A percentile compares a stretch with the other conserved stretches of the same genome.
Conservation (phyloP, 2,113 vertebrate genomes). For the Eublepharis macularius region DNA sequence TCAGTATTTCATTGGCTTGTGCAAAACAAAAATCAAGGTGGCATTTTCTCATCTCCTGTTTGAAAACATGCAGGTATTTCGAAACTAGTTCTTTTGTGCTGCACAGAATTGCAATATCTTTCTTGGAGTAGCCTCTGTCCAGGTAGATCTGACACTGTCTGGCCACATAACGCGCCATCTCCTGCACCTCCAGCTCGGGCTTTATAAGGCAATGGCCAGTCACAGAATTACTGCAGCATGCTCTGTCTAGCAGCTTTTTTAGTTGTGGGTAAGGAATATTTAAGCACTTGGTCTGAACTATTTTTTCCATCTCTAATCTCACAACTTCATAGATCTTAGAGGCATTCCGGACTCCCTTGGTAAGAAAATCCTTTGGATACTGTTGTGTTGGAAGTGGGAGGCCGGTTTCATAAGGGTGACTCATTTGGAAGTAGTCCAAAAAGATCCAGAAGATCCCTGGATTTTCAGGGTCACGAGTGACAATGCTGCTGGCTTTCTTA, state of each 20-base stretch:
- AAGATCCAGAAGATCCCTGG: constrained; percentile 71
- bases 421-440: constrained; percentile 67
- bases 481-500: constrained; percentile 1
- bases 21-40: not conserved
- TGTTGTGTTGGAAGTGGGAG: constrained; percentile 50
- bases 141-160: constrained; percentile 46
- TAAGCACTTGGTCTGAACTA: constrained; percentile 9
- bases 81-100: constrained; percentile 25
- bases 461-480: rapidly evolving
- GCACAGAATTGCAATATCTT: constrained; percentile 69
- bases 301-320: constrained; percentile 33
- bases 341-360: constrained; percentile 52
- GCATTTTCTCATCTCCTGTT: not conserved
- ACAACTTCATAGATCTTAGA: constrained; percentile 50
- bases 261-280: constrained; percentile 12
- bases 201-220: constrained; percentile 35
- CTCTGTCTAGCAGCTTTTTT: constrained; percentile 13
- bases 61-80: constrained; percentile 19
- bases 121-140: constrained; percentile 41
- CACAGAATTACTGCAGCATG: constrained; percentile 30
- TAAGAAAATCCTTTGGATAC: constrained; percentile 55
- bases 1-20: not conserved
- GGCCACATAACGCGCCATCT: constrained; percentile 29
- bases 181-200: not conserved
- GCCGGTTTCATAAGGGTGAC: constrained; percentile 28